phyloP scores from a whole-genome alignment of 2,888 invertebrate species.

The Cosmia trapezina region DNA sequence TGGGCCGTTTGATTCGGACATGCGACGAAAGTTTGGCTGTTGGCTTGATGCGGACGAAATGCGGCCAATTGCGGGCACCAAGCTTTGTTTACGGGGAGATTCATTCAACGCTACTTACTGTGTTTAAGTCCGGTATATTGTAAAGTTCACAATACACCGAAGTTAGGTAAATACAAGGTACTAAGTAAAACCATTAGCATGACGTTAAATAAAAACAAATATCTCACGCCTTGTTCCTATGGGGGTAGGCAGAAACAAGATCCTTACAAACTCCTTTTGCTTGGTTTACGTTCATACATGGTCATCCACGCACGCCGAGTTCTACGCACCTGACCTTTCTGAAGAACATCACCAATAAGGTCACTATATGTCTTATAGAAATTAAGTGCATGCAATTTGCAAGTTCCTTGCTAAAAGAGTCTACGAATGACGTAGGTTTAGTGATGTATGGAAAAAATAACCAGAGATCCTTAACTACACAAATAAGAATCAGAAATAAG shows the following conservation, averaged over 20 bases:
- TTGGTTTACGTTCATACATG: no score
- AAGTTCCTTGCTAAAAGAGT: not conserved
- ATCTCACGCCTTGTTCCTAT: no score
- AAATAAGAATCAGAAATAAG: not conserved
- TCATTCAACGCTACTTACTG: conserved; percentile 27
- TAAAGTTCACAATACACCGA: not conserved
- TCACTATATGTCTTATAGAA: no score
- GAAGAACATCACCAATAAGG: no score
- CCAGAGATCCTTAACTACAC: not conserved
- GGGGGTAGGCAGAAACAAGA: no score
- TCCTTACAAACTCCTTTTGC: no score
- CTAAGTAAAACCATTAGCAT: not conserved
- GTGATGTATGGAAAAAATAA: not conserved
- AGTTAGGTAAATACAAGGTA: not conserved
- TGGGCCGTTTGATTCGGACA: conserved; percentile 51
- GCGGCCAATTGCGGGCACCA: conserved; percentile 35
- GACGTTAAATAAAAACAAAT: not conserved
- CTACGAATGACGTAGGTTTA: not conserved
- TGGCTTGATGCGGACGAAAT: conserved; percentile 37
- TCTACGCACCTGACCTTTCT: no score
- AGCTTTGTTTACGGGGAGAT: conserved; percentile 42
- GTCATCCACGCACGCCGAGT: no score
- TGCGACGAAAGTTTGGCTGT: conserved; percentile 40
- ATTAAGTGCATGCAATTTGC: not conserved
- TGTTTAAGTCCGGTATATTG: not conserved